Conservation (phyloP, 2,797 vertebrate species). For the Sebastes vulpes region DNA sequence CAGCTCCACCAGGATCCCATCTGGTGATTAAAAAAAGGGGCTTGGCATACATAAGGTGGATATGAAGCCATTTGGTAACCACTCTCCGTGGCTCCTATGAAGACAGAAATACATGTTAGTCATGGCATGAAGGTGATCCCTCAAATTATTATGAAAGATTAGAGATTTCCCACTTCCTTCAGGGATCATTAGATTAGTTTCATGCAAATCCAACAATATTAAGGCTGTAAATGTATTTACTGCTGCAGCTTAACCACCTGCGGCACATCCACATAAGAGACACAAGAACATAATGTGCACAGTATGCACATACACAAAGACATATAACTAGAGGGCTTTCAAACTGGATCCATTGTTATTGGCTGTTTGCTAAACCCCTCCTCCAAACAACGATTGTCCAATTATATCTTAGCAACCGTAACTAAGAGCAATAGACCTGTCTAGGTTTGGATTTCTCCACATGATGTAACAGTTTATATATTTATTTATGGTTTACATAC, state of each 20-base stretch:
- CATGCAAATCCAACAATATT: conserved; percentile 33
- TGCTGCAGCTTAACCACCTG: conserved; percentile 14
- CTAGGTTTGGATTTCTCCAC: not conserved
- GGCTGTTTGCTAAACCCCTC: not conserved
- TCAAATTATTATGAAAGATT: conserved; percentile 24
- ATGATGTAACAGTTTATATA: not conserved
- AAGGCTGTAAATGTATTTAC: conserved; percentile 24
- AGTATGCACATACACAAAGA: not conserved
- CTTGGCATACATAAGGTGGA: conserved; percentile 19
- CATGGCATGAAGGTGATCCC: conserved; percentile 32
- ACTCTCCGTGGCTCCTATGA: not conserved
- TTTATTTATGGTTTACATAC: too few relatives aligned
- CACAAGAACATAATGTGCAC: not conserved
- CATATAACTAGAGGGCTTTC: not conserved
- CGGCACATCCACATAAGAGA: not conserved
- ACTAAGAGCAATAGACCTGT: not conserved
- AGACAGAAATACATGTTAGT: conserved; percentile 10
- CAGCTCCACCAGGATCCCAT: conserved; percentile 31
- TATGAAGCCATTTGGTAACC: conserved; percentile 16
- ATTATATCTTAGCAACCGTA: not conserved
- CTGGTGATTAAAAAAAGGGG: conserved; percentile 39
- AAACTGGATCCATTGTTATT: not conserved
- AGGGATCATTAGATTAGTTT: conserved; percentile 44
- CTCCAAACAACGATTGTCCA: not conserved
- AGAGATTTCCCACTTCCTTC: conserved; percentile 14